Evolutionary conservation across 2,888 invertebrate species (phyloP).

Genomic region (Caenorhabditis sp.): DNA sequence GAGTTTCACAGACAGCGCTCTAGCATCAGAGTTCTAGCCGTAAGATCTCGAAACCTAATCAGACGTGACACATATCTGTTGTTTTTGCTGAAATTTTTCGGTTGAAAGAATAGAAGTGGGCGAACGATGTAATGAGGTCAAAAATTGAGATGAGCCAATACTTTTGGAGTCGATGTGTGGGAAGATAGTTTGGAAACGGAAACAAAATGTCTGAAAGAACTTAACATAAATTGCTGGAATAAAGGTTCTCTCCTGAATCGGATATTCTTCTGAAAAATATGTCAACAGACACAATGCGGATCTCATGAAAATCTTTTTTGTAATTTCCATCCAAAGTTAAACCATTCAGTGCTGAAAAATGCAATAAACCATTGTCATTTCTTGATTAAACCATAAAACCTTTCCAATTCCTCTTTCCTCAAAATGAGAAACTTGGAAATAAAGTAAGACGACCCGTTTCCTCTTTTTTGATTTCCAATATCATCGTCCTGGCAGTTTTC

Average conservation of each 20-base stretch:
- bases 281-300: too few relatives aligned
- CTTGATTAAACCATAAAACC: conserved; percentile 16
- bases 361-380: conserved; percentile 5
- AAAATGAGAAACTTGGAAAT: conserved; percentile 23
- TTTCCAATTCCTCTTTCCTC: conserved; percentile 16
- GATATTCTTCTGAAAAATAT: too few relatives aligned
- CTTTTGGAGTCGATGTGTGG: not conserved
- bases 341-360: not conserved
- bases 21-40: conserved; percentile 12
- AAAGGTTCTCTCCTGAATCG: too few relatives aligned
- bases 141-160: not conserved
- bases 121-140: conserved; percentile 17
- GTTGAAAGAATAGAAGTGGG: conserved; percentile 2
- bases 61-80: not conserved
- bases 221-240: too few relatives aligned
- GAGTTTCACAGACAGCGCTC: too few relatives aligned
- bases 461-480: conserved; percentile 40
- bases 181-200: not conserved
- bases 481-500: not conserved
- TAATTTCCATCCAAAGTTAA: not conserved
- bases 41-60: not conserved
- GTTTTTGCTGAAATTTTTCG: conserved; percentile 16
- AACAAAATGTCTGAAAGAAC: too few relatives aligned
- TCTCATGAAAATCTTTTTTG: too few relatives aligned
- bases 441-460: not conserved